Conservation (phyloP, 1,140 invertebrate species). For the Littorina saxatilis region DNA sequence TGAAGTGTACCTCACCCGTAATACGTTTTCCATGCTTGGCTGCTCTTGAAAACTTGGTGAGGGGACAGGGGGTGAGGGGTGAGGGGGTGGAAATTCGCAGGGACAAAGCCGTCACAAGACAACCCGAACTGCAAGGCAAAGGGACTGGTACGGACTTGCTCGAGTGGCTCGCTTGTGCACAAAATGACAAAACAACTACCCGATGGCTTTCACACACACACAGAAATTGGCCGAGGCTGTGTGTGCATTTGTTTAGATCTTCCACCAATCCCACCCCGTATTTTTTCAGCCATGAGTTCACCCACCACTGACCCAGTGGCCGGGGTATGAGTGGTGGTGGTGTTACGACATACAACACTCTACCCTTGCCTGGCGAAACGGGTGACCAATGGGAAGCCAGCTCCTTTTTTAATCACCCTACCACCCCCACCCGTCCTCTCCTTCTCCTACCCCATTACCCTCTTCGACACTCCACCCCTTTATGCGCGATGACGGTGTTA, state of each 20-base stretch:
- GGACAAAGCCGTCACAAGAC: slow-evolving; percentile 16
- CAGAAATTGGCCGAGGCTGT: not conserved
- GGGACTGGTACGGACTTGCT: slow-evolving; percentile 27
- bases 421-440: not conserved
- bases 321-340: not conserved
- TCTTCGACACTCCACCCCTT: slow-evolving; percentile 1
- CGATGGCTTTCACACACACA: no score
- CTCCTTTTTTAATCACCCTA: not conserved
- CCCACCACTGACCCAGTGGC: slow-evolving; percentile 35
- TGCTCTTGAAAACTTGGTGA: not conserved
- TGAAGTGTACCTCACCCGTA: not conserved
- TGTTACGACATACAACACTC: slow-evolving; percentile 18
- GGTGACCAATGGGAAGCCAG: slow-evolving; percentile 36
- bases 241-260: not conserved
- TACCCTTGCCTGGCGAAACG: not conserved
- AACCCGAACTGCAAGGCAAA: not conserved
- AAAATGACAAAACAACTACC: not conserved
- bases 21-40: not conserved
- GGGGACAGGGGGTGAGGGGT: not conserved
- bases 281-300: not conserved
- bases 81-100: not conserved
- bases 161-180: not conserved
- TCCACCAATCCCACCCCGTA: not conserved
- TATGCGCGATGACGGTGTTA: no score
- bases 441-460: not conserved